Percentiles rank a stretch among this genome's conserved stretches.
phyloP scores from a whole-genome alignment of 2,797 vertebrate species.

The Myiotriccus ornatus region DNA sequence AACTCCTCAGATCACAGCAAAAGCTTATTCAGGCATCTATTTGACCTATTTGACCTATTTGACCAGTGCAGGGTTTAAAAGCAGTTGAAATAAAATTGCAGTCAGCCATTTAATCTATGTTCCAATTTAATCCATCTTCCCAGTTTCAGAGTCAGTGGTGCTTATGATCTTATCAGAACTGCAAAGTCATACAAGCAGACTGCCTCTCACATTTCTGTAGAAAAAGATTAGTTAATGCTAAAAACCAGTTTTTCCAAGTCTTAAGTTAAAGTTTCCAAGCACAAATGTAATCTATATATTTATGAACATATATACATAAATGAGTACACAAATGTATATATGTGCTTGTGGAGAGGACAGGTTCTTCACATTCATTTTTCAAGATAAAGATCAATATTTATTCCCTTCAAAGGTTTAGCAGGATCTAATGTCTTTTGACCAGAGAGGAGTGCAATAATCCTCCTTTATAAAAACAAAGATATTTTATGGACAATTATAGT shows the following conservation, averaged over 20 bases:
- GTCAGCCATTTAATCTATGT: slow-evolving; percentile 35
- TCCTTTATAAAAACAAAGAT: neutral
- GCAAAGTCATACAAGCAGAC: neutral
- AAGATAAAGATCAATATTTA: neutral
- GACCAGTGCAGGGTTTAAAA: slow-evolving; percentile 11
- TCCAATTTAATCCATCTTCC: slow-evolving; percentile 45
- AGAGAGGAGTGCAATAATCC: neutral
- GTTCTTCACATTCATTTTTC: neutral
- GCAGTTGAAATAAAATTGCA: slow-evolving; percentile 36
- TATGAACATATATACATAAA: too few species aligned
- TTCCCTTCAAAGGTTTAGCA: neutral
- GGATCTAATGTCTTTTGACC: neutral
- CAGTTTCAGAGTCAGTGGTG: slow-evolving; percentile 29
- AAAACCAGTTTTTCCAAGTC: neutral
- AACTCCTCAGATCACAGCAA: neutral
- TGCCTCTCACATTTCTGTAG: neutral
- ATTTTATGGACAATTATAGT: neutral
- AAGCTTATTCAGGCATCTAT: neutral
- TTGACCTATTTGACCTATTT: slow-evolving; percentile 35
- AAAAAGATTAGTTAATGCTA: neutral
- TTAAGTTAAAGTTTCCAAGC: neutral
- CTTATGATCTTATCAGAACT: slow-evolving; percentile 28
- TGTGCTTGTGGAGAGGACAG: fast-evolving
- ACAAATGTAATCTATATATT: neutral
- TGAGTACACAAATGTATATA: neutral